Evolutionary conservation across 2,113 vertebrate species (phyloP), one percentile per base, ranked within the genome.

Genomic region (Phocoena phocoena): DNA sequence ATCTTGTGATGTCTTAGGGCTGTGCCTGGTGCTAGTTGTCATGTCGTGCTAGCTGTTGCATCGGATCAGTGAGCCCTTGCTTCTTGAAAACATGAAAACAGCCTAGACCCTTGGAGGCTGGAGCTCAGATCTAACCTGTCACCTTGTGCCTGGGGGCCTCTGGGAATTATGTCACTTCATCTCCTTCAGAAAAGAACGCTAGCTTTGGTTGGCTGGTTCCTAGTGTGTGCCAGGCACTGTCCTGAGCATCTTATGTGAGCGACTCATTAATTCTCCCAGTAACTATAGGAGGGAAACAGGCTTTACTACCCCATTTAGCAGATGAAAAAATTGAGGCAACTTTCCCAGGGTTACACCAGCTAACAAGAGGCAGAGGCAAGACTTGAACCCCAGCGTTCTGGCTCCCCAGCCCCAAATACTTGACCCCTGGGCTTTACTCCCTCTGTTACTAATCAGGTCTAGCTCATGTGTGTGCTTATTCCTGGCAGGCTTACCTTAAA

Each of bases 271-370:
- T 79, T 26, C 23, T 77, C 36, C 60, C 47, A 0, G 23, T 6
- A 38, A 8, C n/a, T 0, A 0, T 11, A 5, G 18, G 17, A 23
- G 36, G 6, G 6, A 0, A 8, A 2, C 18, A 6, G 20, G 12
- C 53, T 8, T 26, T 53, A 1, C 9, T 0, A 5, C 41, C 80
- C 73, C 47, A 1, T 12, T 50, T 20, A 53, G 36, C 67, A 38
- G 73, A 15, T 36, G 67, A 38, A 12, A 60, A 20, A 17, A 13
- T 0, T 0, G 10, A 44, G 50, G 53, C 28, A 2, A 0, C 58
- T 25, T 13, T 20, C 68, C 55, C 50, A 11, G 3, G 21, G 73
- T 33, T 25, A 6, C 23, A 7, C 28, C 53, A 13, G 71, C 68
- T 38, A 2, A 2, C 23, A 1, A 23, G 65, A 38, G 68, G 60